Evolutionary conservation across 2,113 vertebrate genomes (phyloP).

Genomic region (Xenopus laevis): DNA sequence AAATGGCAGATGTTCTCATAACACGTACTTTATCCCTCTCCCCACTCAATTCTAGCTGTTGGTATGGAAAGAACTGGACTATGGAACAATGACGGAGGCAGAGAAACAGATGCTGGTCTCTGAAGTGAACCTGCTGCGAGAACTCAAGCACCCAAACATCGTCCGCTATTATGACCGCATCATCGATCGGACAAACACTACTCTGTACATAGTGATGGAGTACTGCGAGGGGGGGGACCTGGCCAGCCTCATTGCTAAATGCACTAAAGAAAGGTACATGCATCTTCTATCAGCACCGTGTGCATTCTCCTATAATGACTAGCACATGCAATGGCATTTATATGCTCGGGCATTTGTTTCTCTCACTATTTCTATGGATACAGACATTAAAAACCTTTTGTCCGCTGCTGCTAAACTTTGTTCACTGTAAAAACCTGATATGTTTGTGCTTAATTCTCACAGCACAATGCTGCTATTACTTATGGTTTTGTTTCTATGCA

Average conservation of each 20-base stretch:
- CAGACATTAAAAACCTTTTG: no score
- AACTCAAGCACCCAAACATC: conserved; percentile 90
- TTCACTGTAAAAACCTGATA: no score
- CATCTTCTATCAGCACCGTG: no score
- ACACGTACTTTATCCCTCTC: no score
- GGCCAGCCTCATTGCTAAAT: conserved; percentile 76
- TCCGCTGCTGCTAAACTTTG: no score
- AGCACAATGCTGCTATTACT: no score
- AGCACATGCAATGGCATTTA: background rate
- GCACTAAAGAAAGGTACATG: conserved; percentile 78
- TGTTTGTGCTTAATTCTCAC: no score
- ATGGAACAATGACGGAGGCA: conserved; percentile 84
- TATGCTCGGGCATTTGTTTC: background rate
- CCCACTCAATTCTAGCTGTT: conserved; percentile 66
- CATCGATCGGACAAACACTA: conserved; percentile 83
- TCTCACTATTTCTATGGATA: no score
- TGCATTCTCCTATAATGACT: no score
- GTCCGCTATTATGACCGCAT: conserved; percentile 92
- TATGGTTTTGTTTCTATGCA: no score
- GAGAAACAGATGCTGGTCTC: conserved; percentile 98
- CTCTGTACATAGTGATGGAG: conserved; percentile 94
- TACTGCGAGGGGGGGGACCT: conserved; percentile 91
- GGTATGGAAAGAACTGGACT: conserved; percentile 96
- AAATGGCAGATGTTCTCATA: no score
- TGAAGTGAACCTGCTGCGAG: conserved; percentile 90